Conservation (phyloP, 1,140 invertebrate genomes). For the Cardiocondyla obscurior region DNA sequence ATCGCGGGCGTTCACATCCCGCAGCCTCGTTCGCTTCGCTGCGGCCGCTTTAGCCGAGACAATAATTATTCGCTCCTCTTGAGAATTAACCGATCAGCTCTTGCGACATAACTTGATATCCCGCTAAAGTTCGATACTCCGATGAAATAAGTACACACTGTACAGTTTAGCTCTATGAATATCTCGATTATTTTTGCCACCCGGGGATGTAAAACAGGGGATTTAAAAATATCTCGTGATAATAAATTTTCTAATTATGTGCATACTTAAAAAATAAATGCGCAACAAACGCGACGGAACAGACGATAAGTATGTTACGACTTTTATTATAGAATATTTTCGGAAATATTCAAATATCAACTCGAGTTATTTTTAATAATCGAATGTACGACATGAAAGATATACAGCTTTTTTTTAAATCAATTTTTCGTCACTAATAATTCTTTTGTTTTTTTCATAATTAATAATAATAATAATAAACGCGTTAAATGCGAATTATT, state of each 20-base stretch:
- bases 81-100: neutral
- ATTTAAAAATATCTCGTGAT: neutral
- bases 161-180: neutral
- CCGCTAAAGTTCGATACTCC: neutral
- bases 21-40: neutral
- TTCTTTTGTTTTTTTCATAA: no score
- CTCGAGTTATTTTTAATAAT: neutral
- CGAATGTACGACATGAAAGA: neutral
- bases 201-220: no score
- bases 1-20: neutral
- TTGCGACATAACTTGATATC: neutral
- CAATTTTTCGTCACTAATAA: no score
- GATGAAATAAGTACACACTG: neutral
- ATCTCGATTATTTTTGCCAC: neutral
- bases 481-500: neutral
- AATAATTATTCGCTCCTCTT: neutral
- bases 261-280: neutral
- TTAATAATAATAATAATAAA: no score
- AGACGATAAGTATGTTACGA: neutral
- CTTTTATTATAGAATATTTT: neutral
- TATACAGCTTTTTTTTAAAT: neutral
- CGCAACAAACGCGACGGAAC: neutral
- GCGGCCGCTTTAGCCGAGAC: neutral
- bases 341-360: neutral
- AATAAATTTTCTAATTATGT: constrained; percentile 7